Evolutionary conservation across 2,888 invertebrate genomes (phyloP).

Genomic region (Caenorhabditis panamensis): DNA sequence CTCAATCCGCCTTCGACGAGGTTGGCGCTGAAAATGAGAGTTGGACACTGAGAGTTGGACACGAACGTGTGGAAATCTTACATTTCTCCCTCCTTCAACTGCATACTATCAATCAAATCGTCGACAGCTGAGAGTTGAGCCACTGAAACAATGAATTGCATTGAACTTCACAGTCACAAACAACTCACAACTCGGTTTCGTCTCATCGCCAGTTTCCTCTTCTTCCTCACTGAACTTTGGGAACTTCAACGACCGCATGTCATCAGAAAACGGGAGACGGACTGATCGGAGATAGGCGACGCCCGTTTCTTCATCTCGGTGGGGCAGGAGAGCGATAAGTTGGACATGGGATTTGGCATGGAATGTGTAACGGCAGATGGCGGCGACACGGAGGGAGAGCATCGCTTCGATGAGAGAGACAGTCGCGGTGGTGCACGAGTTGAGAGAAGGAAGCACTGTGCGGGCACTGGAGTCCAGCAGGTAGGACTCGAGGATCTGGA

Average conservation of each 20-base stretch:
- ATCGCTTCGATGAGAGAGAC: conserved; percentile 60
- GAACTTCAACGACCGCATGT: conserved; percentile 60
- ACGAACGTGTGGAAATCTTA: conserved; percentile 7
- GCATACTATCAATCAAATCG: conserved; percentile 64
- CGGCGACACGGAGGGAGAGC: conserved; percentile 57
- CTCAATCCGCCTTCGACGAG: conserved; percentile 41
- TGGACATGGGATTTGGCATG: conserved; percentile 59
- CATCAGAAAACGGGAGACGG: conserved; percentile 63
- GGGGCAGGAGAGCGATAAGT: conserved; percentile 61
- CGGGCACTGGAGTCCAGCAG: conserved; percentile 58
- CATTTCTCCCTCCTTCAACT: conserved; percentile 38
- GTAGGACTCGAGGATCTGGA: conserved; percentile 60
- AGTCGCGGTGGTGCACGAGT: conserved; percentile 36
- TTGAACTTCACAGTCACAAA: neutral
- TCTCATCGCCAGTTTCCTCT: conserved; percentile 7
- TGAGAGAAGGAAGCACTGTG: conserved; percentile 55
- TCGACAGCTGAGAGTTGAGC: conserved; percentile 57
- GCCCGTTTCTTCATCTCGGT: conserved; percentile 48
- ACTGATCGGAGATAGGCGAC: conserved; percentile 57
- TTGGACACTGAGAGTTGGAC: no score
- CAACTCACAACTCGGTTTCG: conserved; percentile 48
- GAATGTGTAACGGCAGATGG: conserved; percentile 65
- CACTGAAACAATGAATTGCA: conserved; percentile 31
- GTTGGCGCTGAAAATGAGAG: conserved; percentile 18
- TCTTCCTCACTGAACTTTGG: conserved; percentile 48